Percentiles rank a stretch among this genome's conserved stretches.
These are phyloP conservation scores for Pelobates fuscus DNA, from an alignment of 2,113 vertebrate species.

Conservation along the genomic window DNA sequence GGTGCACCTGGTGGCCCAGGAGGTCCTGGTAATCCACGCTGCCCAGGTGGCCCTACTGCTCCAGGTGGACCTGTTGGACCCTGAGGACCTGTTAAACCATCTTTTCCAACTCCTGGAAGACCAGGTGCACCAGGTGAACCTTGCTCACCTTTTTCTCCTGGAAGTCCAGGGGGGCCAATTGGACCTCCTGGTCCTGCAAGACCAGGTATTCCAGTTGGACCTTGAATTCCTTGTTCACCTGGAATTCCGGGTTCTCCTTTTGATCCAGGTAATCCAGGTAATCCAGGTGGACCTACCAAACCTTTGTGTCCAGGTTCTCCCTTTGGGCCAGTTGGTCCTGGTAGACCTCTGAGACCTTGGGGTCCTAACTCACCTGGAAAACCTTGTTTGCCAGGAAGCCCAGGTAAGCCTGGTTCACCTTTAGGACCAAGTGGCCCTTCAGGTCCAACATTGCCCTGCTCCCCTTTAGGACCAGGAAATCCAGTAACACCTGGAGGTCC, in stretches of 20 bases:
- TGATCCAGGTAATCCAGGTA: conserved; percentile 74
- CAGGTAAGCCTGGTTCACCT: conserved; percentile 81
- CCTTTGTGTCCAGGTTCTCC: conserved; percentile 84
- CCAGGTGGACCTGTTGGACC: conserved; percentile 86
- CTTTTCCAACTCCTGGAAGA: conserved; percentile 75
- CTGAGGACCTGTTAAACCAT: conserved; percentile 76
- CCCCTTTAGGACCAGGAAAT: conserved; percentile 87
- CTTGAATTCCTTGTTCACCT: conserved; percentile 84
- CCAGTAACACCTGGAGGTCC: conserved; percentile 82
- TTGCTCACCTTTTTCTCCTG: conserved; percentile 83
- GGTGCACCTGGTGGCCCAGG: conserved; percentile 80
- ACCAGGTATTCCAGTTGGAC: conserved; percentile 89
- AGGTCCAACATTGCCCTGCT: conserved; percentile 74
- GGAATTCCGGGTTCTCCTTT: conserved; percentile 81
- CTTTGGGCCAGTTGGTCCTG: conserved; percentile 85
- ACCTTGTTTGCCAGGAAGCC: conserved; percentile 83
- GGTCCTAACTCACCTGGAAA: conserved; percentile 80
- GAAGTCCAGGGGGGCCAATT: conserved; percentile 81
- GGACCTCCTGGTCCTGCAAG: conserved; percentile 82
- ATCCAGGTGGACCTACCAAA: conserved; percentile 78
- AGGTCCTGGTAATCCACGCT: conserved; percentile 81
- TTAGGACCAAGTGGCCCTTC: conserved; percentile 80
- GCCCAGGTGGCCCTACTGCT: conserved; percentile 77
- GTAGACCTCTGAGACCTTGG: conserved; percentile 81
- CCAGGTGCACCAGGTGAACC: conserved; percentile 82